A percentile compares a stretch with the other conserved stretches of the same genome.
These are phyloP conservation scores for Rhynchophorus ferrugineus DNA, from an alignment of 1,140 invertebrate genomes.

Conservation along the genomic window DNA sequence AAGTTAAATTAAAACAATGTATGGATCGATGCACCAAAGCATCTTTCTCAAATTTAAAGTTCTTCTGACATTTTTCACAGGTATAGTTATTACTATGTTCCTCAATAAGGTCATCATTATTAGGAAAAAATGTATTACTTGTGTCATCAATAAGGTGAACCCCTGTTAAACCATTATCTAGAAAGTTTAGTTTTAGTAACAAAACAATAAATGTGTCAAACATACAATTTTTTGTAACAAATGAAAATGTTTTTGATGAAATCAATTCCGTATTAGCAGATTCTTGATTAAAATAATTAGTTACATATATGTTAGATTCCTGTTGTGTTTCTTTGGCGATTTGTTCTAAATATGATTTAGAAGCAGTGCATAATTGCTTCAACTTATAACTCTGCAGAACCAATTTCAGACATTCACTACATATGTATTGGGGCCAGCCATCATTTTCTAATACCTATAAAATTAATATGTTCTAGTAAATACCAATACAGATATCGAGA, in stretches of 20 bases:
- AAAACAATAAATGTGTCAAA: neutral
- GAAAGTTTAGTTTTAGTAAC: too few relatives aligned
- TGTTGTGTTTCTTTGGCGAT: neutral
- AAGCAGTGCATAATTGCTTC: constrained; percentile 1
- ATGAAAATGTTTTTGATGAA: neutral
- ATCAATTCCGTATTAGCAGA: neutral
- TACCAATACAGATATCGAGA: neutral
- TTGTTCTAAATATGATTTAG: neutral
- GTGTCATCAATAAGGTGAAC: too few relatives aligned
- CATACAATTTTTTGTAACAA: neutral
- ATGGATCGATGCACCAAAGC: constrained; percentile 8
- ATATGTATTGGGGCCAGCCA: constrained; percentile 2
- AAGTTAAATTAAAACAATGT: neutral
- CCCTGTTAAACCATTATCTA: too few relatives aligned
- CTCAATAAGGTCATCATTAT: neutral
- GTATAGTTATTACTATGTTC: neutral
- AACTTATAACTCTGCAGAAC: constrained; percentile 5
- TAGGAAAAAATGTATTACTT: too few relatives aligned
- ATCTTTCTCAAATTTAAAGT: constrained; percentile 6
- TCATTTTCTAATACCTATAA: constrained; percentile 1
- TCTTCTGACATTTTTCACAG: constrained; percentile 2
- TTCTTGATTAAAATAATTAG: neutral
- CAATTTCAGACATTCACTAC: neutral
- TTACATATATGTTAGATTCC: neutral
- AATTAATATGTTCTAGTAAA: neutral